Evolutionary conservation across 1,140 invertebrate species (phyloP).

Genomic region (Macrosteles quadrilineatus): DNA sequence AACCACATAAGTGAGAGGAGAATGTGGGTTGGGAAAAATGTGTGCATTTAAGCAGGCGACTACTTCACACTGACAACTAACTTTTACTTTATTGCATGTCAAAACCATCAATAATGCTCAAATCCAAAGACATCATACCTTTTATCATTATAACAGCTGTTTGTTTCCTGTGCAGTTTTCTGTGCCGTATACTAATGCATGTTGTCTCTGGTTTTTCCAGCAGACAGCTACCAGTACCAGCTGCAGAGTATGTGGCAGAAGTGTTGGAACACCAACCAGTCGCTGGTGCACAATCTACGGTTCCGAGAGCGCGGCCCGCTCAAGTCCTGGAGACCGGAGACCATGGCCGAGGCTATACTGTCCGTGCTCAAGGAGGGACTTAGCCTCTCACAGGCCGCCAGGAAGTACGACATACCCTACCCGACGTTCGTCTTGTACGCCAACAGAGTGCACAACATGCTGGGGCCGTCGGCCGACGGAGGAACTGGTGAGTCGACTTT

Average conservation of each 20-base stretch:
- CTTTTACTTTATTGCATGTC: no score
- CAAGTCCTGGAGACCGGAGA: slow-evolving; percentile 90
- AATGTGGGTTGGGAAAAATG: no score
- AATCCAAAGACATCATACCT: no score
- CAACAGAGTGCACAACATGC: slow-evolving; percentile 90
- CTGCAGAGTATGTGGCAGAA: slow-evolving; percentile 93
- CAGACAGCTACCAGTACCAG: slow-evolving; percentile 93
- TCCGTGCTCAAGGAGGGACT: slow-evolving; percentile 88
- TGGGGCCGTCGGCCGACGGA: slow-evolving; percentile 84
- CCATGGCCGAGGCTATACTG: slow-evolving; percentile 92
- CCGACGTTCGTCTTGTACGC: slow-evolving; percentile 93
- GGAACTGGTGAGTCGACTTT: slow-evolving; percentile 74
- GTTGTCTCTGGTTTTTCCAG: slow-evolving; percentile 51
- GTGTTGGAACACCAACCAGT: slow-evolving; percentile 89
- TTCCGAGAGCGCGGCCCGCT: slow-evolving; percentile 89
- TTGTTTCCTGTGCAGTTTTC: no score
- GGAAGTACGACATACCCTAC: slow-evolving; percentile 92
- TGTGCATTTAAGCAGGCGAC: no score
- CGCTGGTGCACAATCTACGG: slow-evolving; percentile 80
- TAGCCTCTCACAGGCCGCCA: slow-evolving; percentile 82
- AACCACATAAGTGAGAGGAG: no score
- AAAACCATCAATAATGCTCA: no score
- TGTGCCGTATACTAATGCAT: slow-evolving; percentile 4
- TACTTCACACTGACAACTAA: no score
- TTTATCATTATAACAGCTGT: no score